These are phyloP conservation scores for Lepus europaeus DNA, from an alignment of 2,113 vertebrate species.

Conservation along the genomic window DNA sequence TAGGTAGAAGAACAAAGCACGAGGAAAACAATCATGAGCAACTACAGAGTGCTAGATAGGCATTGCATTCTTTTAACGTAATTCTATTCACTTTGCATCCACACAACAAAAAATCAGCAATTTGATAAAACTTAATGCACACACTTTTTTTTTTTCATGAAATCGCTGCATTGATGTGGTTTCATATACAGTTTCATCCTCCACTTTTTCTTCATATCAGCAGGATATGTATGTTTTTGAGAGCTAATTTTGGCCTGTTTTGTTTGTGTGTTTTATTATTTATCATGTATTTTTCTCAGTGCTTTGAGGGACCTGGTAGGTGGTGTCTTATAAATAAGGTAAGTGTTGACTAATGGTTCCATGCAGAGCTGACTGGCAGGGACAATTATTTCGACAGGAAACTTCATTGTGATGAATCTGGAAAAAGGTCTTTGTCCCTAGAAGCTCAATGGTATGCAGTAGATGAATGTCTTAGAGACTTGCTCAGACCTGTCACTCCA, in stretches of 20 bases:
- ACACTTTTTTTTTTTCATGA: background rate
- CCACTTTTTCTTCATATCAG: slow-evolving; percentile 5
- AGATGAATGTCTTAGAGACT: background rate
- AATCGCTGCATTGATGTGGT: background rate
- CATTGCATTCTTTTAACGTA: slow-evolving; percentile 2
- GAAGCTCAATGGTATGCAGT: background rate
- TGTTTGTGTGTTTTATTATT: slow-evolving; percentile 63
- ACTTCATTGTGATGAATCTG: slow-evolving; percentile 4
- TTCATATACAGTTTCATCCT: background rate
- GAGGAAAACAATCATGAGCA: background rate
- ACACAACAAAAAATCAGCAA: background rate
- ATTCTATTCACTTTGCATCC: slow-evolving; percentile 2
- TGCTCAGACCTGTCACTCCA: slow-evolving; percentile 22
- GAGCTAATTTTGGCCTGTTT: background rate
- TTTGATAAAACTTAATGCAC: background rate
- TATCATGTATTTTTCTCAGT: background rate
- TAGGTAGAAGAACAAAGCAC: background rate
- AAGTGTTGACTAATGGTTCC: background rate
- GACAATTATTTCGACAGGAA: background rate
- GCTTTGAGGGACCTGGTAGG: slow-evolving; percentile 39
- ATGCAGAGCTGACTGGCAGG: slow-evolving; percentile 35
- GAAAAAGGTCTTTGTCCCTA: slow-evolving; percentile 26
- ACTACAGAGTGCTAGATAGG: background rate
- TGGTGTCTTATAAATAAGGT: slow-evolving; percentile 28
- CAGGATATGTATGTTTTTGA: background rate